Conservation (phyloP, 2,797 vertebrate species). For the Podarcis lilfordi region DNA sequence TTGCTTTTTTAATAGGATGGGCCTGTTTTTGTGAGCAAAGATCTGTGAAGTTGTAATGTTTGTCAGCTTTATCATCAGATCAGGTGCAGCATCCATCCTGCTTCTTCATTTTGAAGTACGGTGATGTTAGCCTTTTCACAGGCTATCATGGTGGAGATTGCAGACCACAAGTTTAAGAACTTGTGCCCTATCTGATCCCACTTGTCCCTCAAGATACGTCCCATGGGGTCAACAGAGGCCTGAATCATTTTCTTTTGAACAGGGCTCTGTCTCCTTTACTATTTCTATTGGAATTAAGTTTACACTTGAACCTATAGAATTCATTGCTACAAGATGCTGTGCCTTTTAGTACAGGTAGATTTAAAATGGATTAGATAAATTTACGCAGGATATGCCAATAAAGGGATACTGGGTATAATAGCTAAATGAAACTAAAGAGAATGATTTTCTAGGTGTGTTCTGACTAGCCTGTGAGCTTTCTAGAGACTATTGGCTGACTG, state of each 20-base stretch:
- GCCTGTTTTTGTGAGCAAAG: too few species aligned
- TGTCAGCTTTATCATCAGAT: too few species aligned
- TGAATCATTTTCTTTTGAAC: not conserved
- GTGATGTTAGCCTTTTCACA: too few species aligned
- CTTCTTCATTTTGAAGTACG: not conserved
- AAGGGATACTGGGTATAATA: not conserved
- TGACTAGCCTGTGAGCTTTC: not conserved
- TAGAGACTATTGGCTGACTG: too few species aligned
- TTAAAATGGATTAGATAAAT: not conserved
- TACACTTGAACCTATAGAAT: not conserved
- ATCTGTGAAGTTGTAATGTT: too few species aligned
- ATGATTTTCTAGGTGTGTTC: not conserved
- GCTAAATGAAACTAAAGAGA: not conserved
- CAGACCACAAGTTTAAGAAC: too few species aligned
- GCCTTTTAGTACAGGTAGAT: not conserved
- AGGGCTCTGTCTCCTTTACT: not conserved
- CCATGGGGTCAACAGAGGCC: not conserved
- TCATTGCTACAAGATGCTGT: not conserved
- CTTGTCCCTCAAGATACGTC: not conserved
- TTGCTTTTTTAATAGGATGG: too few species aligned
- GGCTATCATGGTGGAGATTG: too few species aligned
- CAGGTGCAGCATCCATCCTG: not conserved
- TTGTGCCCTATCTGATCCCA: not conserved
- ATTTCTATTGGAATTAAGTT: not conserved
- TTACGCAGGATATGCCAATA: not conserved